Evolutionary conservation across 2,113 vertebrate species (phyloP).

Genomic region (Dromaius novaehollandiae): DNA sequence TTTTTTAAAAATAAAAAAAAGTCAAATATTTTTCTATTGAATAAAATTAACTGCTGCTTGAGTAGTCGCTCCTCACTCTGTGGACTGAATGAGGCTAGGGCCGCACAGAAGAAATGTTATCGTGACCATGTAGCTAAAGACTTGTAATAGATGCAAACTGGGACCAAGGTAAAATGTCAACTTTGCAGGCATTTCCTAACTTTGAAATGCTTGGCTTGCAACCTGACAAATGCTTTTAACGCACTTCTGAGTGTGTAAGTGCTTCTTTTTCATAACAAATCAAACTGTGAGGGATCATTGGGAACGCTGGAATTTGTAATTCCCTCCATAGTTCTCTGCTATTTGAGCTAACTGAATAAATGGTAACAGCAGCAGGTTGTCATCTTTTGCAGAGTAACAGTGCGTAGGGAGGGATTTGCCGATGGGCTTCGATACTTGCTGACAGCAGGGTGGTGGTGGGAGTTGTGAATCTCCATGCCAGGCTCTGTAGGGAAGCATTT

Average conservation of each 20-base stretch:
- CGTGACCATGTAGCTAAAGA: background rate
- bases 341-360: slow-evolving; percentile 5
- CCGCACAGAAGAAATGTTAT: background rate
- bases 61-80: background rate
- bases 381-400: background rate
- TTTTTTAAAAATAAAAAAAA: background rate
- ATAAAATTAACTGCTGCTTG: background rate
- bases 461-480: background rate
- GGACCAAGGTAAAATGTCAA: background rate
- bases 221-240: background rate
- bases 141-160: background rate
- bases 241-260: background rate
- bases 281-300: background rate
- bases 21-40: background rate
- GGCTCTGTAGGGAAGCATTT: background rate
- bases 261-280: background rate
- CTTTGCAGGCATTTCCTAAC: background rate
- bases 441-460: background rate
- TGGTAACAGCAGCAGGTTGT: background rate
- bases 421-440: background rate
- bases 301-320: background rate
- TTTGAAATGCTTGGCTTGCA: background rate
- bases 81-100: background rate
- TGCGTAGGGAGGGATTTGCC: background rate
- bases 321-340: background rate